Percentiles rank a stretch among this genome's conserved stretches.
Evolutionary conservation across 2,797 vertebrate species (phyloP).

Genomic region (Caiman crocodilus): DNA sequence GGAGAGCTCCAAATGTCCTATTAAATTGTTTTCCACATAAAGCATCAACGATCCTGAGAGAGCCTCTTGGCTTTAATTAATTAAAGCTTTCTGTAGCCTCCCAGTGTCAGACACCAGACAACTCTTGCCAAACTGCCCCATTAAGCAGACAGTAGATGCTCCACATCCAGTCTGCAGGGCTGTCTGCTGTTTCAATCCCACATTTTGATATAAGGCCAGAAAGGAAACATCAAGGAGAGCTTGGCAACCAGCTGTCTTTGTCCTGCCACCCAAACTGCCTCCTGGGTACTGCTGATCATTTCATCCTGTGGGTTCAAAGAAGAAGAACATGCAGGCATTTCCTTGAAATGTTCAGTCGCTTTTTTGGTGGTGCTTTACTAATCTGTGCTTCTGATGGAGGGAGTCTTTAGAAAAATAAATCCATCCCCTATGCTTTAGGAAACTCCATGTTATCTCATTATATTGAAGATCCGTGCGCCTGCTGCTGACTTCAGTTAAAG

Average conservation of each 20-base stretch:
- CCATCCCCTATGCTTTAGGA: conserved; percentile 14
- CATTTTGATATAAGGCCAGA: conserved; percentile 21
- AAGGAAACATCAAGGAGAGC: not conserved
- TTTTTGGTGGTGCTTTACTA: not conserved
- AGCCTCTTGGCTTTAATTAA: not conserved
- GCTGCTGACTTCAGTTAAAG: not conserved
- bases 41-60: not conserved
- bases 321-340: not conserved
- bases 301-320: not conserved
- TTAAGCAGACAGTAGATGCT: not conserved
- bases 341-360: not conserved
- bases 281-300: conserved; percentile 15
- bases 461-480: not conserved
- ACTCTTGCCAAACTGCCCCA: not conserved
- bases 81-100: not conserved
- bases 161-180: not conserved
- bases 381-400: not conserved
- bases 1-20: accelerated
- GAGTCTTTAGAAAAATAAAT: conserved; percentile 53
- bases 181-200: not conserved
- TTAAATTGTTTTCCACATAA: not conserved
- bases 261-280: not conserved
- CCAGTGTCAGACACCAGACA: not conserved
- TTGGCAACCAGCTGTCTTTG: conserved; percentile 9
- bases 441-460: not conserved